A percentile compares a stretch with the other conserved stretches of the same genome.
phyloP scores from a whole-genome alignment of 2,113 vertebrate species.

The Petaurus breviceps region DNA sequence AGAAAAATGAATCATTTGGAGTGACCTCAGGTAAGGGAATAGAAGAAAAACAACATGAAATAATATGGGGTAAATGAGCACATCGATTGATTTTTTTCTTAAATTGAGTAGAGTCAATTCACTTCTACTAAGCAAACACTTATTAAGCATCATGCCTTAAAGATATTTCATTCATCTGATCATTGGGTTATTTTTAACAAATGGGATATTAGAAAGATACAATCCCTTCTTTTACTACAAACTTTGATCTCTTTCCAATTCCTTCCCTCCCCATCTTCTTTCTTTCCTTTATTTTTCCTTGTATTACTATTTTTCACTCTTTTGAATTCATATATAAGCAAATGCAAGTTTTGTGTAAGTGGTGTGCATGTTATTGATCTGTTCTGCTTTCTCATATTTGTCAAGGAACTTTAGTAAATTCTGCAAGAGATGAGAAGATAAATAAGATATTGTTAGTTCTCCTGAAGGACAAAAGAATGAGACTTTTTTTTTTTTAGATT shows the following conservation, averaged over 20 bases:
- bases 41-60: neutral
- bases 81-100: neutral
- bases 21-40: neutral
- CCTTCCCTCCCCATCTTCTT: neutral
- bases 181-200: neutral
- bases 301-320: neutral
- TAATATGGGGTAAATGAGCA: neutral
- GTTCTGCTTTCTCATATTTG: neutral
- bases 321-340: neutral
- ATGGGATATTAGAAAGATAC: neutral
- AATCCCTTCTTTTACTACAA: neutral
- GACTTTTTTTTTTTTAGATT: neutral
- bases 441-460: neutral
- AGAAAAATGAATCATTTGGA: neutral
- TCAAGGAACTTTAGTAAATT: neutral
- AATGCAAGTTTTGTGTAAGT: neutral
- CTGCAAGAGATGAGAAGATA: neutral
- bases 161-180: neutral
- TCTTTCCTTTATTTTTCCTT: neutral
- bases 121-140: neutral
- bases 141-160: neutral
- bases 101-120: neutral
- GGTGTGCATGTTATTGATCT: neutral
- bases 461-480: neutral
- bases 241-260: neutral